Evolutionary conservation across 2,888 invertebrate genomes (phyloP).

Genomic region (Hoplodrina ambigua): DNA sequence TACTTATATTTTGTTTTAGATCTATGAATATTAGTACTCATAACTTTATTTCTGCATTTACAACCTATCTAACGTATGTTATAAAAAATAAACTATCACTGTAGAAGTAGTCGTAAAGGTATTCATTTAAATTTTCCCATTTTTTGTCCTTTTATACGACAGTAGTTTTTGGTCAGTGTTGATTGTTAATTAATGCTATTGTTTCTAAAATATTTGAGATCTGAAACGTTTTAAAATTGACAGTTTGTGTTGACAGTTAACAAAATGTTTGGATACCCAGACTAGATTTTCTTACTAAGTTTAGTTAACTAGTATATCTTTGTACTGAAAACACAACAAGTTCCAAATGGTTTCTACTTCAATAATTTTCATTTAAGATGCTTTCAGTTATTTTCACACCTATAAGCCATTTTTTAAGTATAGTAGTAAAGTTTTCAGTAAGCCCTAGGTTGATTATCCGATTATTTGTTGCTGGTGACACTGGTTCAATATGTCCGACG

Average conservation of each 20-base stretch:
- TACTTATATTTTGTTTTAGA: too few relatives aligned
- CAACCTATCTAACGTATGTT: too few relatives aligned
- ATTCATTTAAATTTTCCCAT: background rate
- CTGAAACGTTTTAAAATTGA: conserved; percentile 46
- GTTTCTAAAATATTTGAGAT: rapidly evolving
- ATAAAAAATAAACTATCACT: too few relatives aligned
- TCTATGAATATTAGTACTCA: too few relatives aligned
- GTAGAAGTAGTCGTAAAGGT: too few relatives aligned
- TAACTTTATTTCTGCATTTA: too few relatives aligned
- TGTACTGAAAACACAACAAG: background rate
- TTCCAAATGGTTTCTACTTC: background rate
- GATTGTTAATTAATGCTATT: conserved; percentile 17
- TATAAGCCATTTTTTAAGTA: too few relatives aligned
- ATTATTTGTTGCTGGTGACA: conserved; percentile 58
- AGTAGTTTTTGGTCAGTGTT: too few relatives aligned
- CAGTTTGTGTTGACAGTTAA: conserved; percentile 22
- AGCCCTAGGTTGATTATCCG: conserved; percentile 38
- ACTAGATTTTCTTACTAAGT: background rate
- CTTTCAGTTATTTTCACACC: background rate
- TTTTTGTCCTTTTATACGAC: background rate
- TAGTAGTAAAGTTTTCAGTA: background rate
- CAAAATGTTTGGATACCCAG: conserved; percentile 29
- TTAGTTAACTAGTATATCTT: too few relatives aligned
- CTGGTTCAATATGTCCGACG: conserved; percentile 73
- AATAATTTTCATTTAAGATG: background rate